phyloP scores from a whole-genome alignment of 2,797 vertebrate genomes.

The Huso huso region DNA sequence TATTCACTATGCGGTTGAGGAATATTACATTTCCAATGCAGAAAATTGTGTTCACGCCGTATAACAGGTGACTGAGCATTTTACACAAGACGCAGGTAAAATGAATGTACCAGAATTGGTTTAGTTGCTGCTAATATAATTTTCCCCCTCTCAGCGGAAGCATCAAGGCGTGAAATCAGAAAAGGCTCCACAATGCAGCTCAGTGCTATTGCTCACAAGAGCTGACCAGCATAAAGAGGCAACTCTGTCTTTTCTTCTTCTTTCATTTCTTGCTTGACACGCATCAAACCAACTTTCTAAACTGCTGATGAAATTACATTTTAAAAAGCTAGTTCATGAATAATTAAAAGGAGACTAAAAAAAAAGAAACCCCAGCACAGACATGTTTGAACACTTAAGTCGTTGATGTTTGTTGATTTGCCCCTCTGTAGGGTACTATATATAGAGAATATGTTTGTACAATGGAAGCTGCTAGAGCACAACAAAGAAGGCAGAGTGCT shows the following conservation, averaged over 20 bases:
- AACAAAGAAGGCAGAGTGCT: no score
- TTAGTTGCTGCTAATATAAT: conserved; percentile 31
- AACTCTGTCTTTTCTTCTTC: conserved; percentile 38
- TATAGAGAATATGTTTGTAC: no score
- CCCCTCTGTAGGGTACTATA: no score
- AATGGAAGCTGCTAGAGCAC: no score
- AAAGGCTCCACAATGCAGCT: conserved; percentile 47
- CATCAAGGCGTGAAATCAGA: conserved; percentile 59
- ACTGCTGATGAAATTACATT: no score
- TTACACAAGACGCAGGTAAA: conserved; percentile 21
- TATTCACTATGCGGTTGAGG: conserved; percentile 29
- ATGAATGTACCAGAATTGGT: conserved; percentile 37
- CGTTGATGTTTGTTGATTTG: no score
- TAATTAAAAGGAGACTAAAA: no score
- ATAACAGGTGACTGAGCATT: conserved; percentile 18
- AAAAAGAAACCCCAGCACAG: no score
- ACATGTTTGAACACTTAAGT: no score
- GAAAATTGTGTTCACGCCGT: conserved; percentile 3
- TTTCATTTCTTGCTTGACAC: conserved; percentile 10
- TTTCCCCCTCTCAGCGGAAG: conserved; percentile 37
- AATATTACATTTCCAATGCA: conserved; percentile 20
- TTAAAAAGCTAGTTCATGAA: no score
- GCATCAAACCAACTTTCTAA: no score
- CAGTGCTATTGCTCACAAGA: conserved; percentile 35
- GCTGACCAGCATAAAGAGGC: conserved; percentile 42